Percentiles rank a stretch among this genome's conserved stretches.
Conservation (phyloP, 2,888 invertebrate genomes). For the Drosophila ezoana region DNA sequence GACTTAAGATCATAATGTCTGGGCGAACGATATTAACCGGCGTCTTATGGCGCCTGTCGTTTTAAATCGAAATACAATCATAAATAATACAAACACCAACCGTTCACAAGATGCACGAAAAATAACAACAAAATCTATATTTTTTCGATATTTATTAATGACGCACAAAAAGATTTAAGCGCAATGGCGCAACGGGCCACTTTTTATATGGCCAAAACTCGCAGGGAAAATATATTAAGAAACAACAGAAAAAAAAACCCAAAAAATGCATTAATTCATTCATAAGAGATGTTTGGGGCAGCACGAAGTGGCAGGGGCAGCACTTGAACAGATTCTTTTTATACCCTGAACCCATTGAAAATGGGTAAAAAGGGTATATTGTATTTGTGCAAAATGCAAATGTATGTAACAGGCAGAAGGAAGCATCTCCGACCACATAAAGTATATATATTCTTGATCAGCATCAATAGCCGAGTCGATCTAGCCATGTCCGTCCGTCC, state of each 20-base stretch:
- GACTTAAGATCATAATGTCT: slow-evolving; percentile 50
- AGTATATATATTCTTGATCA: too few species aligned
- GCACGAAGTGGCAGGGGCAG: slow-evolving; percentile 20
- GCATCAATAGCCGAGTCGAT: too few species aligned
- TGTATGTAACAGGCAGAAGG: too few species aligned
- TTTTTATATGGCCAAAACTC: slow-evolving; percentile 59
- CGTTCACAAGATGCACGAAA: slow-evolving; percentile 31
- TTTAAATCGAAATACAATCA: slow-evolving; percentile 65
- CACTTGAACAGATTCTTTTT: slow-evolving; percentile 61
- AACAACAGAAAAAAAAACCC: slow-evolving; percentile 15
- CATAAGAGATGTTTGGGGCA: slow-evolving; percentile 58
- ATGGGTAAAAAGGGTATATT: too few species aligned
- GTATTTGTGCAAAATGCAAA: too few species aligned
- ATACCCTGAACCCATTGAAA: too few species aligned
- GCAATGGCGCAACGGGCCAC: slow-evolving; percentile 46
- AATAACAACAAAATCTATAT: slow-evolving; percentile 1
- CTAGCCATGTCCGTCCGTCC: too few species aligned
- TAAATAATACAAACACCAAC: slow-evolving; percentile 73
- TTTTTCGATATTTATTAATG: slow-evolving; percentile 67
- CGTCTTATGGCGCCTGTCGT: slow-evolving; percentile 56
- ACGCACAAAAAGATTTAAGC: slow-evolving; percentile 65
- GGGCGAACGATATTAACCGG: slow-evolving; percentile 24
- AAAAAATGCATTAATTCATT: slow-evolving; percentile 72
- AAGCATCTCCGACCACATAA: too few species aligned
- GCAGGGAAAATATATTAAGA: slow-evolving; percentile 59